Base-by-base conservation (phyloP, 2,888 invertebrate genomes). In the Hedya salicella region DNA sequence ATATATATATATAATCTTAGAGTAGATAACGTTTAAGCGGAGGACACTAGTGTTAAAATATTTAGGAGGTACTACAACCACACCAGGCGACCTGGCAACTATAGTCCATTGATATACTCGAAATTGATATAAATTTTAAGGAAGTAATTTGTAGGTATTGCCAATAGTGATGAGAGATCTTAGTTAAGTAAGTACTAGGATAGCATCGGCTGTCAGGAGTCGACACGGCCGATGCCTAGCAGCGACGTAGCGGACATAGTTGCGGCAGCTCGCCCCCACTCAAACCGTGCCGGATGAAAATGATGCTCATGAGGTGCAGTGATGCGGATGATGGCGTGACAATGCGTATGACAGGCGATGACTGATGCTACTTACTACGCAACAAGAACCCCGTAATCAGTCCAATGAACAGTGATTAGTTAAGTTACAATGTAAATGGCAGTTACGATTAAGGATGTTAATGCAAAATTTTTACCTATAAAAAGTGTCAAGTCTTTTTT, bases 281-380 rank as follows among this genome's bases (percentile, higher is more conserved):
- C 91, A 91, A 82, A 91, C 91, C 82, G 88, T 91, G 91, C 83
- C 80, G 74, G 78, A 88, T 89, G 89, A 88, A 81, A 79, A 87
- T 85, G 82, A 81, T 70, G 71, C 77, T 71, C 75, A 79, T 89
- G 89, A 87, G 75, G 85, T 88, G 89, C 80, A 84, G 90, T 91
- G 91, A 91, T 91, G 91, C 90, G 91, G 91, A 90, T 86, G 88
- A 88, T 80, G 79, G 82, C 83, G 81, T 81, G 81, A 82, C 79
- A 81, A 82, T 49, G 49, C 54, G 53, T 67, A 73, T 73, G 69
- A 62, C 69, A 68, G 73, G 74, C 71, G 75, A 76, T 76, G 79
- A 78, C 42, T 76, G 76, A 77, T 76, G 75, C 69, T 75, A 74
- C 75, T 74, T 80, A 87, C 83, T 89, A 89, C 78, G 80, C 79